phyloP scores from a whole-genome alignment of 2,888 invertebrate species.

The Tetranychus piercei region DNA sequence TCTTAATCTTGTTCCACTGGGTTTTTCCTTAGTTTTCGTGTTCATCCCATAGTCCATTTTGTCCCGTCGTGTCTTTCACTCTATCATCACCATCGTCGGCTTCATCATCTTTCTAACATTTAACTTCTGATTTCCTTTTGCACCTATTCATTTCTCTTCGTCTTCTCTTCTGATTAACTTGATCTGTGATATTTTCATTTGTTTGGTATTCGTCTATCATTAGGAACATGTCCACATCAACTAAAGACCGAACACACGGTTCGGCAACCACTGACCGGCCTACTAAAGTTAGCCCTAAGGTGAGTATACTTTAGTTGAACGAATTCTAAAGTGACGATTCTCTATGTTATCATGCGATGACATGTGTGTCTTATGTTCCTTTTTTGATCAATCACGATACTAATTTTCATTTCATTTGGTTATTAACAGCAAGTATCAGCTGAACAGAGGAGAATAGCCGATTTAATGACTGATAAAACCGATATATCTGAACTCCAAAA shows the following conservation, averaged over 20 bases:
- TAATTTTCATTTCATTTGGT: slow-evolving; percentile 30
- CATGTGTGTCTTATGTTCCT: neutral
- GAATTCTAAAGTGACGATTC: neutral
- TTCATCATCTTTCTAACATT: neutral
- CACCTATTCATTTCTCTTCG: neutral
- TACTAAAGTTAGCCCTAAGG: neutral
- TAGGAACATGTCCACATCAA: neutral
- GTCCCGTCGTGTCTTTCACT: neutral
- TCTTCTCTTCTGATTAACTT: neutral
- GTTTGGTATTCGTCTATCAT: neutral
- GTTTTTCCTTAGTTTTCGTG: neutral
- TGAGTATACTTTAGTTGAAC: neutral
- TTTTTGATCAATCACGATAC: slow-evolving; percentile 29
- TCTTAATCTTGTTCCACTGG: neutral
- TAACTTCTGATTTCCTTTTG: neutral
- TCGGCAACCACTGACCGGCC: neutral
- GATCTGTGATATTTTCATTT: neutral
- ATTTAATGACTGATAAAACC: slow-evolving; percentile 48
- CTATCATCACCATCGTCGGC: neutral
- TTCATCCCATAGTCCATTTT: neutral
- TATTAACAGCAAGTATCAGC: slow-evolving; percentile 45
- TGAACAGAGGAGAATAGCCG: slow-evolving; percentile 65
- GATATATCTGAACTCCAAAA: slow-evolving; percentile 45
- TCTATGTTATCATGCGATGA: slow-evolving; percentile 28
- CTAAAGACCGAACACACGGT: neutral